Conservation (phyloP, 2,113 vertebrate genomes). For the Rhinichthys klamathensis region DNA sequence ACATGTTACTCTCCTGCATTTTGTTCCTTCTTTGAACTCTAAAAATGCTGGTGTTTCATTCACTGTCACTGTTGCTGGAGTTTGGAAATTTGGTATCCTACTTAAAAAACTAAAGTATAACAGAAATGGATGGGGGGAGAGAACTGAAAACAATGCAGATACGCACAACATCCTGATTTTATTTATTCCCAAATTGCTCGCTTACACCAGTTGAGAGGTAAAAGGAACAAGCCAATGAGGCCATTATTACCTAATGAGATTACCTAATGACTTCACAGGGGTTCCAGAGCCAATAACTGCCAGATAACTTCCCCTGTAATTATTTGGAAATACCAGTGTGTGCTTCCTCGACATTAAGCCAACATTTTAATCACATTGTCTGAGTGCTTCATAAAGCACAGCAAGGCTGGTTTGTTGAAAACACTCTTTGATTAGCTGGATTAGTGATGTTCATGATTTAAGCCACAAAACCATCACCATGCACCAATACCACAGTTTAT, state of each 20-base stretch:
- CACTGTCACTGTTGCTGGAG: neutral
- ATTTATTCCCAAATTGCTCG: conserved; percentile 4
- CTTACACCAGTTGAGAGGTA: conserved; percentile 37
- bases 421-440: conserved; percentile 16
- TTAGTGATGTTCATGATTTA: conserved; percentile 15
- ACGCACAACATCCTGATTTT: conserved; percentile 22
- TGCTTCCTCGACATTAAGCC: conserved; percentile 26
- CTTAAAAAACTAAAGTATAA: neutral
- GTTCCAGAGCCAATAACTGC: conserved; percentile 56
- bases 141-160: conserved; percentile 33
- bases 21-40: conserved; percentile 32
- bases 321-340: conserved; percentile 52
- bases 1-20: neutral
- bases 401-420: conserved; percentile 20
- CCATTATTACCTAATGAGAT: conserved; percentile 56
- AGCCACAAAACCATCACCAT: conserved; percentile 24
- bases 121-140: neutral
- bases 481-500: neutral
- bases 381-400: conserved; percentile 29
- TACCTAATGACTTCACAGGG: conserved; percentile 58
- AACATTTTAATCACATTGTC: conserved; percentile 51
- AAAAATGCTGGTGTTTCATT: conserved; percentile 23
- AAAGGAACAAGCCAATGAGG: conserved; percentile 47
- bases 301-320: conserved; percentile 61
- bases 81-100: conserved; percentile 24